These are phyloP conservation scores for Trichopria drosophilae DNA, from an alignment of 2,888 invertebrate species.

Conservation along the genomic window DNA sequence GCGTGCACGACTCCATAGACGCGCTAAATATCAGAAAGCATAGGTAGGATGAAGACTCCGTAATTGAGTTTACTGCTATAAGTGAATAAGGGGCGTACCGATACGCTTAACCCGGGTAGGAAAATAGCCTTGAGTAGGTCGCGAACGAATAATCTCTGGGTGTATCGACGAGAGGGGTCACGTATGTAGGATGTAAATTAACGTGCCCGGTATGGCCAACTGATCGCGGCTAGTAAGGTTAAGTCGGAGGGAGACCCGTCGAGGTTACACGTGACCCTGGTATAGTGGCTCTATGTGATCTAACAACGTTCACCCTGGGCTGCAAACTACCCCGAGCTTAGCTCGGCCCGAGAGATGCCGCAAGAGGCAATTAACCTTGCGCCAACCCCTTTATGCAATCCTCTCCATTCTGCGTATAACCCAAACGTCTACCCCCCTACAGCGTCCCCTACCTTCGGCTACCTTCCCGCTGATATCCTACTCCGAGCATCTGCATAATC, in stretches of 20 bases:
- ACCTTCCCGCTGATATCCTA: conserved; percentile 45
- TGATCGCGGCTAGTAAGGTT: conserved; percentile 45
- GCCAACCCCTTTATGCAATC: conserved; percentile 45
- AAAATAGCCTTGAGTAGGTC: too few relatives aligned
- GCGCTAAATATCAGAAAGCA: too few relatives aligned
- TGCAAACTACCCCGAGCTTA: conserved; percentile 44
- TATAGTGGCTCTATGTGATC: conserved; percentile 42
- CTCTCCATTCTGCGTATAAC: conserved; percentile 25
- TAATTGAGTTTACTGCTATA: too few relatives aligned
- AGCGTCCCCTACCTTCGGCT: not conserved
- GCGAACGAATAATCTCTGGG: too few relatives aligned
- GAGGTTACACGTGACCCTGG: conserved; percentile 41
- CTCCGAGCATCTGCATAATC: conserved; percentile 54
- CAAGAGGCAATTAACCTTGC: conserved; percentile 57
- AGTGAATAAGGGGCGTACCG: too few relatives aligned
- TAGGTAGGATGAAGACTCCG: too few relatives aligned
- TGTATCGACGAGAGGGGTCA: too few relatives aligned
- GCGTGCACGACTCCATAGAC: too few relatives aligned
- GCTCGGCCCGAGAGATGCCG: conserved; percentile 48
- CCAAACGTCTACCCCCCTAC: conserved; percentile 19
- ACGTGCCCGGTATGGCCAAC: conserved; percentile 37
- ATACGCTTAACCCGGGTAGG: too few relatives aligned
- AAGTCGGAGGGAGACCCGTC: conserved; percentile 43
- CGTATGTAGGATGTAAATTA: conserved; percentile 48
- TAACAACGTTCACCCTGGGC: conserved; percentile 34